Conservation (phyloP, 2,113 vertebrate genomes). For the Rousettus leschenaultii region DNA sequence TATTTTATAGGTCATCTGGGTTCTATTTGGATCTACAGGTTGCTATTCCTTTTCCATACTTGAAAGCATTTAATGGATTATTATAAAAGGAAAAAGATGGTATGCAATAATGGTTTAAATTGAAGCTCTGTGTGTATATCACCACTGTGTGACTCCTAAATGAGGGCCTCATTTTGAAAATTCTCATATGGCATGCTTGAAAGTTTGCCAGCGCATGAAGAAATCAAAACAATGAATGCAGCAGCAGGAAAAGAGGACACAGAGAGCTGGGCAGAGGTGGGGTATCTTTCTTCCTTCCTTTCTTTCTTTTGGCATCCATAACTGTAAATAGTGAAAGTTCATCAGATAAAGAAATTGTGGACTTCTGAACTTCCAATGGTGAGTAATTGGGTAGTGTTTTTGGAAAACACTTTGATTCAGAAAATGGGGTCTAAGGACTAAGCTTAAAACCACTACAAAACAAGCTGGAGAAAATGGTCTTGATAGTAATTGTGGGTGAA, state of each 20-base stretch:
- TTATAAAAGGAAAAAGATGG: constrained; percentile 82
- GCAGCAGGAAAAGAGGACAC: constrained; percentile 49
- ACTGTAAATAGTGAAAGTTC: constrained; percentile 51
- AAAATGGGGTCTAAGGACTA: constrained; percentile 25
- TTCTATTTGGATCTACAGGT: constrained; percentile 86
- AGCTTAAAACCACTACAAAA: constrained; percentile 1
- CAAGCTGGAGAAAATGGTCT: not conserved
- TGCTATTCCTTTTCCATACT: constrained; percentile 84
- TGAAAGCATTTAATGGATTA: constrained; percentile 89
- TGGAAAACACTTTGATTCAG: constrained; percentile 15
- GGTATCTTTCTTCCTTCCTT: not conserved
- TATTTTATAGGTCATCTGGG: constrained; percentile 87
- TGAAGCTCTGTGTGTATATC: constrained; percentile 78
- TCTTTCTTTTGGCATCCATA: not conserved
- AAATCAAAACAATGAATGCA: constrained; percentile 75
- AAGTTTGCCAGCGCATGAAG: constrained; percentile 73
- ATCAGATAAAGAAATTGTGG: not conserved
- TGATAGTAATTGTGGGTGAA: constrained; percentile 31
- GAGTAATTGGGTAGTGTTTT: not conserved
- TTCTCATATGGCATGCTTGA: constrained; percentile 70
- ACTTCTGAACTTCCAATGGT: not conserved
- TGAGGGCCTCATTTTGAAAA: constrained; percentile 78
- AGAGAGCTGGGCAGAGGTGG: not conserved
- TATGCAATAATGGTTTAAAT: constrained; percentile 83
- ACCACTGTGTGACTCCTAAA: constrained; percentile 78